Evolutionary conservation across 2,888 invertebrate genomes (phyloP).

Genomic region (Andrena camellia): DNA sequence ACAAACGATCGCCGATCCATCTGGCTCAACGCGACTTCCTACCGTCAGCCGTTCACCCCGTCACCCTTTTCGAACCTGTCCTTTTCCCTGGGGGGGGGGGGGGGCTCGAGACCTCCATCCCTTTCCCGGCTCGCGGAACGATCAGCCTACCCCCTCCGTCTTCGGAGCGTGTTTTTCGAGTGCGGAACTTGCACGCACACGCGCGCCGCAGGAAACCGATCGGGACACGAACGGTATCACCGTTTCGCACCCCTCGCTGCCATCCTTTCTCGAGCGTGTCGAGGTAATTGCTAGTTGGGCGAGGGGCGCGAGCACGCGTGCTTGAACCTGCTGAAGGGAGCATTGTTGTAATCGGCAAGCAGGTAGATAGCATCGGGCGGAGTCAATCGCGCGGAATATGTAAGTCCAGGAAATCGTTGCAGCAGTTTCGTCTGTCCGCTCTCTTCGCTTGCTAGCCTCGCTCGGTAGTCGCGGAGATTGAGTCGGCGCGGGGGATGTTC

Average conservation of each 20-base stretch:
- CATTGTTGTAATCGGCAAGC: conserved; percentile 51
- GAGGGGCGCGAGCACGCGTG: conserved; percentile 39
- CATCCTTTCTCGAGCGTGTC: conserved; percentile 60
- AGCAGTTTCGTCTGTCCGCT: background rate
- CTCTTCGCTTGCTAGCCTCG: background rate
- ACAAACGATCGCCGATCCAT: conserved; percentile 85
- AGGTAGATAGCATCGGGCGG: conserved; percentile 48
- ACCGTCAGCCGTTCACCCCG: conserved; percentile 63
- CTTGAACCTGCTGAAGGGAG: conserved; percentile 57
- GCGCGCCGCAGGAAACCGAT: conserved; percentile 14
- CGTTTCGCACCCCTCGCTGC: conserved; percentile 47
- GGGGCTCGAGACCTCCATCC: conserved; percentile 54
- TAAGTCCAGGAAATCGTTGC: conserved; percentile 21
- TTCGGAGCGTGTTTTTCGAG: conserved; percentile 60
- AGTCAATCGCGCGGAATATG: conserved; percentile 53
- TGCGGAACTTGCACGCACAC: conserved; percentile 31
- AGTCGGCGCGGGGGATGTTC: background rate
- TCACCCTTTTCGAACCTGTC: conserved; percentile 48
- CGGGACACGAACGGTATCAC: conserved; percentile 33
- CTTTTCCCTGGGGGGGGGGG: conserved; percentile 30
- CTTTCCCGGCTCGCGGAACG: conserved; percentile 57
- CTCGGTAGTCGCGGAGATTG: background rate
- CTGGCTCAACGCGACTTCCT: conserved; percentile 82
- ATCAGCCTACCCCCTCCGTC: conserved; percentile 33
- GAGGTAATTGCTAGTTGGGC: conserved; percentile 61